Percentiles rank a stretch among this genome's conserved stretches.
Conservation (phyloP, 2,113 vertebrate species). For the Garra rufa region DNA sequence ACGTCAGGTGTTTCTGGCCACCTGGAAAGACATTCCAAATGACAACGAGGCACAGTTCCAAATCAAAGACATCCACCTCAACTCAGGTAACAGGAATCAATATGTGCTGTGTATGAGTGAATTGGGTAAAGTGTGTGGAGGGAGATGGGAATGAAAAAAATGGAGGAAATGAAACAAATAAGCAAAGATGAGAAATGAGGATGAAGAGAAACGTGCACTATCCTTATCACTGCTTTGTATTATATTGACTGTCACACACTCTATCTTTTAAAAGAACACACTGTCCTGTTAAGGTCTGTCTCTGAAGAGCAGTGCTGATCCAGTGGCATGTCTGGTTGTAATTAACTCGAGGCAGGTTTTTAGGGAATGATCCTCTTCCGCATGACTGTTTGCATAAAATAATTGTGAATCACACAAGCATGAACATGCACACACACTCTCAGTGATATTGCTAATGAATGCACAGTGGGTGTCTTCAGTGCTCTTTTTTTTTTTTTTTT, state of each 20-base stretch:
- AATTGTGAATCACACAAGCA: conserved; percentile 14
- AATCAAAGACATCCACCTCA: conserved; percentile 94
- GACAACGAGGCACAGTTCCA: conserved; percentile 96
- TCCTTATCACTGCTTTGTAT: background rate
- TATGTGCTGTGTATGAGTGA: background rate
- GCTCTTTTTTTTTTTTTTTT: background rate
- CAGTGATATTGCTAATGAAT: conserved; percentile 8
- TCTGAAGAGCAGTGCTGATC: conserved; percentile 1
- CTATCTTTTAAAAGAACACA: background rate
- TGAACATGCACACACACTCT: conserved; percentile 5
- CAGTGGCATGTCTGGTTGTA: conserved; percentile 17
- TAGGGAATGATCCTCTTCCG: background rate
- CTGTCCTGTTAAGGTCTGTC: background rate
- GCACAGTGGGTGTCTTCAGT: background rate
- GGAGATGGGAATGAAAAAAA: background rate
- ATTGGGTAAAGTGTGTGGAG: background rate
- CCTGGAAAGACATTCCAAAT: conserved; percentile 98
- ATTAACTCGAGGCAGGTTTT: conserved; percentile 13
- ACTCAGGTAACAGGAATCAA: conserved; percentile 78
- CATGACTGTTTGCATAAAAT: conserved; percentile 20
- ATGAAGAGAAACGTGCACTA: background rate
- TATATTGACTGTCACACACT: background rate
- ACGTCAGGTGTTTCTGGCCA: conserved; percentile 93
- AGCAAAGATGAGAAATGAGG: background rate
- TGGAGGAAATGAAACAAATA: background rate